Evolutionary conservation across 2,888 invertebrate species (phyloP), one percentile per base, ranked within the genome.

Genomic region (Drosophila diplacantha): DNA sequence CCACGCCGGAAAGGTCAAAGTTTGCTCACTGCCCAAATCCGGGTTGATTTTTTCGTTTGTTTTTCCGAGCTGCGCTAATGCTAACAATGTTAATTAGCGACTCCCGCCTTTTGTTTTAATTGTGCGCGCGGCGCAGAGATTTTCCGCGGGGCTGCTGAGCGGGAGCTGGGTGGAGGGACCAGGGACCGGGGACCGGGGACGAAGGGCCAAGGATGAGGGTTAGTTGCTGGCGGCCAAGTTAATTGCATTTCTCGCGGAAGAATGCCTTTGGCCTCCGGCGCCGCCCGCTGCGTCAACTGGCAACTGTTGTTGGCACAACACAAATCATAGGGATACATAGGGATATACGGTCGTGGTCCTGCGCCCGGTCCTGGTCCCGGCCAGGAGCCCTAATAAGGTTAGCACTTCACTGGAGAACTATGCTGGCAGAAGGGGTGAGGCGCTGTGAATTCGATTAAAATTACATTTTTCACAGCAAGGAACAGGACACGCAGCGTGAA

Each of bases 251-350:
- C 69, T 62, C 58, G 65, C 66, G 51, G 44, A 75, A 72, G 70
- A 76, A 79, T 77, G 82, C 62, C 58, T 72, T 81, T 64, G 49
- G 54, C 20, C 39, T 34, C 18, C 31, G 39, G 31, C 39, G 16
- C 29, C 50, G 53, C 85, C 73, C 52, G 83, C 84, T 84, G 84
- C 37, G 75, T 71, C 61, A 67, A 71, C 75, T 71, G 56, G 55
- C 64, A 65, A 73, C 66, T 85, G 85, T 84, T 84, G 85, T 84
- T 84, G 85, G 85, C 84, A 85, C 74, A 84, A 84, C 84, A 84
- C 78, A 76, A 85, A 85, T 84, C 78, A 46, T 46, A 85, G 71
- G 71, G 44, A 32, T 34, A 31, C 9, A 16, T 22, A 24, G 46
- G 39, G 53, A 38, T 49, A 34, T 39, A 37, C 26, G 60, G 18